Evolutionary conservation across 2,888 invertebrate species (phyloP).

Genomic region (Cristatella mucedo): DNA sequence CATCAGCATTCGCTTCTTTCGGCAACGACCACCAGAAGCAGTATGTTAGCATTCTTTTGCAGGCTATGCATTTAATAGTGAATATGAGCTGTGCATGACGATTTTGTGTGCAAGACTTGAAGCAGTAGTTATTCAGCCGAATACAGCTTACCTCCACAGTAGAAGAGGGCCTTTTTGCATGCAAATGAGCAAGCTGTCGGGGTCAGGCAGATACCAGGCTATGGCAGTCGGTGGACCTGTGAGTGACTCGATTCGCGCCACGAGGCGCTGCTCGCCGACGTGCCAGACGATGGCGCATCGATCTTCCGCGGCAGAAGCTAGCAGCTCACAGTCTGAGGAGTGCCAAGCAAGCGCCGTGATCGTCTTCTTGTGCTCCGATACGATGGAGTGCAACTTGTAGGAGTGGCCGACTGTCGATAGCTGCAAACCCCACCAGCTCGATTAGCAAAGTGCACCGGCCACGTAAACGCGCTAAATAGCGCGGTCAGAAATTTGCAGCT

Average conservation of each 20-base stretch:
- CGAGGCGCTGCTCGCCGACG: conserved; percentile 26
- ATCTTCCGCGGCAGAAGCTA: conserved; percentile 35
- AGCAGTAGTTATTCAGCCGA: too few relatives aligned
- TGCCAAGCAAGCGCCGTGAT: conserved; percentile 38
- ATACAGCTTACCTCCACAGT: conserved; percentile 30
- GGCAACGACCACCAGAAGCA: too few relatives aligned
- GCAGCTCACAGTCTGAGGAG: conserved; percentile 28
- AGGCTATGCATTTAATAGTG: too few relatives aligned
- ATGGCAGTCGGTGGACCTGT: conserved; percentile 22
- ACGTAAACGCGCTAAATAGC: background rate
- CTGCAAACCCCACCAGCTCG: background rate
- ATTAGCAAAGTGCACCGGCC: background rate
- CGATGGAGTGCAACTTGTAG: conserved; percentile 33
- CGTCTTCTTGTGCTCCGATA: conserved; percentile 39
- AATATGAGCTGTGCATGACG: too few relatives aligned
- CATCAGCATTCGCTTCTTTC: too few relatives aligned
- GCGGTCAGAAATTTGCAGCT: background rate
- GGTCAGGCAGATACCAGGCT: conserved; percentile 31
- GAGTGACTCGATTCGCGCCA: conserved; percentile 23
- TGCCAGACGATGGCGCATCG: conserved; percentile 35
- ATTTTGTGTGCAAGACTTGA: too few relatives aligned
- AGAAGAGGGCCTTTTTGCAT: conserved; percentile 26
- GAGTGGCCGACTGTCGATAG: background rate
- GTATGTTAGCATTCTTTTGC: too few relatives aligned
- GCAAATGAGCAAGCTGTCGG: conserved; percentile 21